Evolutionary conservation across 2,888 invertebrate genomes (phyloP).

Genomic region (Celastrina argiolus): DNA sequence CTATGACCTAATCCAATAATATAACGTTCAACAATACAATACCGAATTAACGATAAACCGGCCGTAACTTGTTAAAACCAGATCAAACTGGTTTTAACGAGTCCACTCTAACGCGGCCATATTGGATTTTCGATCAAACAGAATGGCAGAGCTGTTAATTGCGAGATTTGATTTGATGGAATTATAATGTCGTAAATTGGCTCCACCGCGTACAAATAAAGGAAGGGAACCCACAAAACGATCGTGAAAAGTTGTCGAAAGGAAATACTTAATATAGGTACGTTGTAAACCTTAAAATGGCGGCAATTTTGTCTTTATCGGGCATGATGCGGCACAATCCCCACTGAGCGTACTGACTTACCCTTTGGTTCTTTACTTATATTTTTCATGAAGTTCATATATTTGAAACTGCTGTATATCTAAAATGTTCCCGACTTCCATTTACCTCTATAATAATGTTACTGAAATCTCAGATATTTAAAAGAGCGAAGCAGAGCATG

Average conservation of each 20-base stretch:
- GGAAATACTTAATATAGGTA: too few relatives aligned
- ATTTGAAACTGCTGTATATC: too few relatives aligned
- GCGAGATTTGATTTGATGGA: not conserved
- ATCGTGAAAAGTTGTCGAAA: too few relatives aligned
- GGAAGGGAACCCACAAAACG: too few relatives aligned
- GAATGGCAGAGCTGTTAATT: conserved; percentile 15
- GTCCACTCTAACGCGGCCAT: conserved; percentile 12
- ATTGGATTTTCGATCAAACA: conserved; percentile 19
- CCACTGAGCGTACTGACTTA: too few relatives aligned
- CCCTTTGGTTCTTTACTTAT: too few relatives aligned
- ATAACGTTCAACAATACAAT: conserved; percentile 8
- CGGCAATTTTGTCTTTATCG: too few relatives aligned
- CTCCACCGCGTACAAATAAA: too few relatives aligned
- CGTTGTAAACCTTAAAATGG: too few relatives aligned
- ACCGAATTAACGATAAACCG: conserved; percentile 14
- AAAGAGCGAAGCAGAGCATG: not conserved
- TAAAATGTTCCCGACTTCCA: not conserved
- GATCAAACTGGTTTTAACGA: conserved; percentile 12
- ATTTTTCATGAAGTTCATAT: too few relatives aligned
- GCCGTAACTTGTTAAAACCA: conserved; percentile 17
- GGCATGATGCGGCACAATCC: too few relatives aligned
- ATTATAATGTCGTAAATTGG: not conserved
- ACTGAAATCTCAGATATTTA: not conserved
- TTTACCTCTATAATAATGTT: too few relatives aligned
- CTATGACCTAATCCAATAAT: conserved; percentile 7